Evolutionary conservation across 2,888 invertebrate genomes (phyloP), one percentile per base, ranked within the genome.

Genomic region (Ochropleura leucogaster): DNA sequence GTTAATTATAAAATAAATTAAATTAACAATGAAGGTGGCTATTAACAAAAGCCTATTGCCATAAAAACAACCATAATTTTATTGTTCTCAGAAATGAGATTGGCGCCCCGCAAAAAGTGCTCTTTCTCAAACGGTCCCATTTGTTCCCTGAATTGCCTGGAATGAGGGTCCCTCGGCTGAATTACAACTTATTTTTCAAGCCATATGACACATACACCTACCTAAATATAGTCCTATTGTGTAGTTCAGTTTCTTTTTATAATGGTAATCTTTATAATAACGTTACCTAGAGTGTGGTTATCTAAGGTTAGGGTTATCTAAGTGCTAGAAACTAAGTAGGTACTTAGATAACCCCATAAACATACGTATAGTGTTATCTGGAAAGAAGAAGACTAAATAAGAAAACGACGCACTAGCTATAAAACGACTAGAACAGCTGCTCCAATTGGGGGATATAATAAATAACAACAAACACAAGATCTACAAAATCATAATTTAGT

Each of bases 101-200:
- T 85, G 88, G 85, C 86, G 88, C 87, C 88, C 89, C 89, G 90
- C 90, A 93, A 94, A 93, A 94, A 93, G 89, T 90, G 90, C 87
- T 92, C 88, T 88, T 90, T 90, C 88, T 89, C 86, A 85, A 91
- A 91, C 87, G 86, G 83, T 87, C 89, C 90, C 91, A 92, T 93
- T 94, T 93, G 92, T 93, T 92, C 90, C 83, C 85, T 84, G 86
- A 89, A 90, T 89, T 86, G 85, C 86, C 84, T 81, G 89, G 85
- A 88, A 91, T 88, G 91, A 91, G 92, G 91, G 91, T 91, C 91
- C 90, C 89, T 89, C 89, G 85, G 89, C 86, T 88, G 89, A 88
- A 90, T 91, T 92, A 93, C 90, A 90, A 91, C 90, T 93, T 93
- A 93, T 92, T 93, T 93, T 91, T 91, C 83, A 77, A 77, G 64